phyloP scores from a whole-genome alignment of 2,113 vertebrate genomes.

The Aplodontia rufa region DNA sequence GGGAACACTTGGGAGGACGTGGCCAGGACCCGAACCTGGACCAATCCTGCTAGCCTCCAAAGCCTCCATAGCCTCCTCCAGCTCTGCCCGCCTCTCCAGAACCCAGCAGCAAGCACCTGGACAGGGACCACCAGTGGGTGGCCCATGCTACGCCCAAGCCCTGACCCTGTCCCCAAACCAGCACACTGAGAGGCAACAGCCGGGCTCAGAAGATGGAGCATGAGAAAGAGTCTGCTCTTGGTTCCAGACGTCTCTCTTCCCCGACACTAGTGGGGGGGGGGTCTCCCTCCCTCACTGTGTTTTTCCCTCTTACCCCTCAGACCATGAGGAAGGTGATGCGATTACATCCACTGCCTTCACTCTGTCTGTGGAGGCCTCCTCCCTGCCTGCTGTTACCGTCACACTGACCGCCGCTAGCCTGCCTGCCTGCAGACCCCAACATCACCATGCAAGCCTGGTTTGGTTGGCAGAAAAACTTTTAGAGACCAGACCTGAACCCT shows the following conservation, averaged over 20 bases:
- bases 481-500: neutral
- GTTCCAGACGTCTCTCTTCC: neutral
- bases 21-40: constrained; percentile 62
- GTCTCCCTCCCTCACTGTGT: fast-evolving
- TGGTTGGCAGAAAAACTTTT: neutral
- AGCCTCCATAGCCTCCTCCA: neutral
- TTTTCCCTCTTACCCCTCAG: too few relatives aligned
- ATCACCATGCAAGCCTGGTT: too few relatives aligned
- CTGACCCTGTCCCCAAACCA: neutral
- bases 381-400: fast-evolving
- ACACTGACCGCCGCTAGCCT: fast-evolving
- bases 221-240: neutral
- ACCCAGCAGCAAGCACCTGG: constrained; percentile 47
- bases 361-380: neutral
- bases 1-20: constrained; percentile 53
- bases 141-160: neutral
- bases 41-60: constrained; percentile 61
- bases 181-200: neutral
- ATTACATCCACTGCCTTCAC: fast-evolving
- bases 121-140: neutral
- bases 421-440: fast-evolving
- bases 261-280: neutral
- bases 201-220: fast-evolving
- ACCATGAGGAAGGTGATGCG: fast-evolving
- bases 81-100: neutral